Evolutionary conservation across 2,888 invertebrate genomes (phyloP).

Genomic region (Melangyna quadrimaculata): DNA sequence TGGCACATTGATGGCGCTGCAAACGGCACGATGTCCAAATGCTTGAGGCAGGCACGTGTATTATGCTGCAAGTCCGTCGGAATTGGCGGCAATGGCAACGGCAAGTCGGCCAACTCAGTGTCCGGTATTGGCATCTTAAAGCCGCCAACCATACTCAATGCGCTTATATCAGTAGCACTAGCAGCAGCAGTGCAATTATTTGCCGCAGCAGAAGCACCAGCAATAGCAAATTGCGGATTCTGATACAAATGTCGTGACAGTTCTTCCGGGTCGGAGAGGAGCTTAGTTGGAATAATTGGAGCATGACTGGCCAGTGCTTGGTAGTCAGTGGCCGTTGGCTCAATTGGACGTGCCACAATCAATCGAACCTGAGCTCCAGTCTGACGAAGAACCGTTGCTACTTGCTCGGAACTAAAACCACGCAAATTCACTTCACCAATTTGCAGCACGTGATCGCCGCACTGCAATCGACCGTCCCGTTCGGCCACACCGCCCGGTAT

Average conservation of each 20-base stretch:
- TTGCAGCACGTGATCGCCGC: conserved; percentile 98
- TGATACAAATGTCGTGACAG: conserved; percentile 92
- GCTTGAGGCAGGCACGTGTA: conserved; percentile 76
- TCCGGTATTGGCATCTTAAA: conserved; percentile 75
- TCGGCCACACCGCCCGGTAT: conserved; percentile 98
- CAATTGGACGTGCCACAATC: conserved; percentile 95
- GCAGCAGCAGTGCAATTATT: conserved; percentile 45
- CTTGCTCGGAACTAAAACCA: conserved; percentile 98
- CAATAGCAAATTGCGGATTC: conserved; percentile 81
- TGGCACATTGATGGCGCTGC: conserved; percentile 72
- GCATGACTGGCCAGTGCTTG: conserved; percentile 88
- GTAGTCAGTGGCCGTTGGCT: conserved; percentile 91
- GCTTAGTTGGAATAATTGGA: conserved; percentile 95
- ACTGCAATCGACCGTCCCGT: conserved; percentile 95
- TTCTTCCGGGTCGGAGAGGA: conserved; percentile 94
- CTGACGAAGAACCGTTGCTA: conserved; percentile 90
- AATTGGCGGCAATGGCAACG: conserved; percentile 79
- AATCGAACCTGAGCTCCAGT: conserved; percentile 87
- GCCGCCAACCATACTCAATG: conserved; percentile 51
- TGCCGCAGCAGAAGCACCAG: conserved; percentile 82
- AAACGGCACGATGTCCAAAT: conserved; percentile 80
- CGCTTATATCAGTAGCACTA: conserved; percentile 27
- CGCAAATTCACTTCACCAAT: conserved; percentile 96
- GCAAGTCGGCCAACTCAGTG: conserved; percentile 79
- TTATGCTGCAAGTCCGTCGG: conserved; percentile 75